phyloP scores from a whole-genome alignment of 2,888 invertebrate species.

The Tetanocera ferruginea region DNA sequence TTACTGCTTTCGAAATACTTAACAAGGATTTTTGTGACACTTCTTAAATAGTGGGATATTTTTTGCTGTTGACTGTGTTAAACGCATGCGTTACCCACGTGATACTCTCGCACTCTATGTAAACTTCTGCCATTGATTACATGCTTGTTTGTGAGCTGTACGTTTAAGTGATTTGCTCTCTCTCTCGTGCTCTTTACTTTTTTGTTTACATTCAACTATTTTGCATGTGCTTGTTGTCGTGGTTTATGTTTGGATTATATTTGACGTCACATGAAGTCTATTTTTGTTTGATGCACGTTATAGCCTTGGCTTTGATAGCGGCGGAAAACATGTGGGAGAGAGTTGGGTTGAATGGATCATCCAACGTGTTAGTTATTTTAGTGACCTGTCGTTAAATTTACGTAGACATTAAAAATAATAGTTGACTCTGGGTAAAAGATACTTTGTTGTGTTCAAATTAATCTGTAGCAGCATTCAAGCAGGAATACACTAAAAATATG shows the following conservation, averaged over 20 bases:
- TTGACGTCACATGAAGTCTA: conserved; percentile 23
- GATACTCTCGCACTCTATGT: background rate
- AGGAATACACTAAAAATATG: too few relatives aligned
- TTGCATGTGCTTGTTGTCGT: background rate
- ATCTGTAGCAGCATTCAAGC: too few relatives aligned
- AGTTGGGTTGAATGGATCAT: too few relatives aligned
- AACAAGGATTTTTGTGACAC: background rate
- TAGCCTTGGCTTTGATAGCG: conserved; percentile 4
- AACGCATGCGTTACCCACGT: conserved; percentile 21
- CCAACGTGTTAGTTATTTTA: too few relatives aligned
- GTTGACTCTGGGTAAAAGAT: too few relatives aligned
- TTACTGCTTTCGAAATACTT: background rate
- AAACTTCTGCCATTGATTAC: background rate
- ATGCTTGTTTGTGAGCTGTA: background rate
- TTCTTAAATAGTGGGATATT: conserved; percentile 34
- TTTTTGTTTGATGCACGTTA: background rate
- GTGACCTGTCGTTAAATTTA: too few relatives aligned
- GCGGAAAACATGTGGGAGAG: too few relatives aligned
- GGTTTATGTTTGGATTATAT: background rate
- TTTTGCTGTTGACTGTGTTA: background rate
- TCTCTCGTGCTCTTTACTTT: background rate
- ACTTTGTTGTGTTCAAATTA: too few relatives aligned
- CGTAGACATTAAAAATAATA: too few relatives aligned
- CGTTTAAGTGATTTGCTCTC: background rate
- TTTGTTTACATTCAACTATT: conserved; percentile 18